Base-by-base conservation (phyloP, 2,797 vertebrate genomes). In the Hemitrygon akajei region DNA sequence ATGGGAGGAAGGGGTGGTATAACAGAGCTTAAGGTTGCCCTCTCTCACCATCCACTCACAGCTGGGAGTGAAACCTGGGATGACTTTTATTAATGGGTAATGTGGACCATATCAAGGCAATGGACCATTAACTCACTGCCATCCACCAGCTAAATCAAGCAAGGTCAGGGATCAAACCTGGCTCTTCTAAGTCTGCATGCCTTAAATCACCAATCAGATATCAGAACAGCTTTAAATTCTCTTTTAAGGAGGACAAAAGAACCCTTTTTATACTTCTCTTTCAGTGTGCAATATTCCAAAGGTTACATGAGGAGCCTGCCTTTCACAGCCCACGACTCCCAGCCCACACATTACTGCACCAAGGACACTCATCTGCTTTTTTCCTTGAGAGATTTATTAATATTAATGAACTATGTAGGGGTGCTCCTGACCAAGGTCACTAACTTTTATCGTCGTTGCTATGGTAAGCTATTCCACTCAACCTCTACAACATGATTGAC, bases 381-480 rank as follows among this genome's bases (percentile, higher is more conserved):
- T 60, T 66, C 7, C 84, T 87, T 63, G 84, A 63, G 30, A 34
- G 84, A 66, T 66, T 34, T 30, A 87, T 87, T 87, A 66, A 86
- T 86, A 86, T 86, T 86, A 56, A 86, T 86, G 27, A 86, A n/a
- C 58, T n/a, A 63, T 16, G 60, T 63, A 63, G 25, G 84, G 84
- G 84, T 87, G 84, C 60, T 63, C 84, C 14, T 63, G 16, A 87
- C 58, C 84, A 66, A 87, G 84, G 84, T 87, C 84, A 87, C 58
- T 63, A 87, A 87, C 84, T 87, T 87, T 87, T 66, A 87, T 66
- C 84, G 63, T n/a, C 20, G 84, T 87, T 87, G 84, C 84, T 34
- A 66, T 87, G 58, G 84, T 63, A 34, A 87, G 14, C 60, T 63
- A 63, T n/a, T 87, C 58, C 84, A 30, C 58, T 87, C 18, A 34